Percentiles rank a stretch among this genome's conserved stretches.
These are phyloP conservation scores for Phengaris alcon DNA, from an alignment of 2,888 invertebrate genomes.

Conservation along the genomic window DNA sequence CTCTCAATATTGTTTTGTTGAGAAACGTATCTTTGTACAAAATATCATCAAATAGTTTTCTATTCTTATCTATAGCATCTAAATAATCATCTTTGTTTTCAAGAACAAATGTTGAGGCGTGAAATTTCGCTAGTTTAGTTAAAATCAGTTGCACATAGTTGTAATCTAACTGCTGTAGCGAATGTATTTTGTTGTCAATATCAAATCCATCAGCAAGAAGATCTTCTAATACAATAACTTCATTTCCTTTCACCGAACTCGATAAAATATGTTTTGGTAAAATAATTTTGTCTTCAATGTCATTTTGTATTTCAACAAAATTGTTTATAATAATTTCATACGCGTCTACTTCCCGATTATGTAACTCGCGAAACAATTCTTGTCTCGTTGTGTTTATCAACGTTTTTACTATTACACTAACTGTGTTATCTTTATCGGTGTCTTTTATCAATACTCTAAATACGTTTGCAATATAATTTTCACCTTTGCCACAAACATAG, in stretches of 20 bases:
- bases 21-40: slow-evolving; percentile 58
- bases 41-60: slow-evolving; percentile 53
- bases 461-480: slow-evolving; percentile 62
- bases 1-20: slow-evolving; percentile 57
- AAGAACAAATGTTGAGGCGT: slow-evolving; percentile 58
- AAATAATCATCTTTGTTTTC: slow-evolving; percentile 48
- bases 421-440: slow-evolving; percentile 44
- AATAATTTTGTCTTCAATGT: slow-evolving; percentile 45
- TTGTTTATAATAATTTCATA: slow-evolving; percentile 54
- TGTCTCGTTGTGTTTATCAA: slow-evolving; percentile 61
- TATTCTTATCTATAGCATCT: slow-evolving; percentile 38
- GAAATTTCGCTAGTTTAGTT: slow-evolving; percentile 62
- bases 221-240: slow-evolving; percentile 64
- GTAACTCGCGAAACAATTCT: slow-evolving; percentile 61
- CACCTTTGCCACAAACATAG: slow-evolving; percentile 57
- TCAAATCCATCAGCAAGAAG: slow-evolving; percentile 53
- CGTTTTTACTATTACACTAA: slow-evolving; percentile 64
- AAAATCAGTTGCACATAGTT: slow-evolving; percentile 50
- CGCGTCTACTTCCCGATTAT: slow-evolving; percentile 59
- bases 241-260: slow-evolving; percentile 51
- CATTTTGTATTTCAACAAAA: slow-evolving; percentile 51
- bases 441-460: slow-evolving; percentile 61
- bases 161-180: slow-evolving; percentile 50
- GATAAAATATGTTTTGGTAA: slow-evolving; percentile 56
- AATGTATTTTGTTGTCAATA: slow-evolving; percentile 49